phyloP scores from a whole-genome alignment of 2,113 vertebrate genomes.

The Coturnix japonica region DNA sequence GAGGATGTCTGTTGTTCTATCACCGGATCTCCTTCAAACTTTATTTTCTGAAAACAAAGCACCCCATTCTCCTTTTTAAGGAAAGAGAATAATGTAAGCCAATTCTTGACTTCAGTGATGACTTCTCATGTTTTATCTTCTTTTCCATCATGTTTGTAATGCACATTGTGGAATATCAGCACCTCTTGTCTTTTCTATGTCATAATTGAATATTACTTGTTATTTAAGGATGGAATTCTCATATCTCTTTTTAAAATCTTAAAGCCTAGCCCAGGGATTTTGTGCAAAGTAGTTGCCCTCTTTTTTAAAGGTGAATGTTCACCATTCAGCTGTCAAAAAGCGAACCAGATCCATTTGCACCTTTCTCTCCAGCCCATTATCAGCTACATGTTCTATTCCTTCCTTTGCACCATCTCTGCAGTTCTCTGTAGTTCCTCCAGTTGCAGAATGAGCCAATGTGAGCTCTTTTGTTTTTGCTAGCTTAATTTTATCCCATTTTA shows the following conservation, averaged over 20 bases:
- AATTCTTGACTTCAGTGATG: not conserved
- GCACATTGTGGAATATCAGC: not conserved
- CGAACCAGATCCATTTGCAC: not conserved
- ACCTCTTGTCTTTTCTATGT: not conserved
- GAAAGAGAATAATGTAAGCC: not conserved
- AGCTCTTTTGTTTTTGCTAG: not conserved
- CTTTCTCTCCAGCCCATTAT: not conserved
- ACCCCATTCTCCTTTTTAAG: not conserved
- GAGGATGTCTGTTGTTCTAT: not conserved
- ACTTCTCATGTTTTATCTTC: not conserved
- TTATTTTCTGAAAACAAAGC: not conserved
- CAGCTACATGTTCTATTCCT: not conserved
- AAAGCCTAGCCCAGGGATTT: not conserved
- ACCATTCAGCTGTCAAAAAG: not conserved
- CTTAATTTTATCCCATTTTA: not conserved
- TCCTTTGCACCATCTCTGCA: not conserved
- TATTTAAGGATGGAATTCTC: not conserved
- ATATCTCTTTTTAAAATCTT: not conserved
- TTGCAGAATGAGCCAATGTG: not conserved
- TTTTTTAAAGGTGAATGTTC: not conserved
- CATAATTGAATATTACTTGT: not conserved
- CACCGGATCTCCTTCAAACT: not conserved
- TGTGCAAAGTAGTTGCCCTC: not conserved
- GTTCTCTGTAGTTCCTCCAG: not conserved
- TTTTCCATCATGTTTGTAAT: not conserved